Base-by-base conservation (phyloP, 1,140 invertebrate species). In the Caenorhabditis remanei region DNA sequence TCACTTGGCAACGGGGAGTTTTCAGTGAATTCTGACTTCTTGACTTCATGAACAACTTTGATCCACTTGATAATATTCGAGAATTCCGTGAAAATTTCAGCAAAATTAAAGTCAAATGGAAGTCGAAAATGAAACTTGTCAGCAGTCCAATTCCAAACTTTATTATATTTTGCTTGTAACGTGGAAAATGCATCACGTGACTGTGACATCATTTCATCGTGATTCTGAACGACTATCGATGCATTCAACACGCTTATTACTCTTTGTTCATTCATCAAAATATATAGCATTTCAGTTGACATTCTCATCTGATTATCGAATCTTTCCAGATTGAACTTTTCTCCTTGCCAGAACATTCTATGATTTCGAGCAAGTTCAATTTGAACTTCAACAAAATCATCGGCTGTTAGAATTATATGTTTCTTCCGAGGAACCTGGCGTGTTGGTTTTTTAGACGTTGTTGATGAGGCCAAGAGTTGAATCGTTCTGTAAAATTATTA, bases 101-200 rank as follows among this genome's bases (percentile, higher is more conserved):
- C 96, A 93, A 98, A 99, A 90, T 97, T 95, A 93, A 98, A 98
- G 85, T 96, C 95, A 93, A 98, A 96, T 0, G 97, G 97, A 92
- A 98, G 98, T 63, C 95, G 94, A 63, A 96, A 94, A 88, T 95
- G 94, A 11, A 96, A 94, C 5, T 94, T 94, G 46, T 95, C 94
- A 84, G 96, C 95, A 46, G 94, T 94, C 16, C 96, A 94, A 50
- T 93, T 91, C 94, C 93, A 93, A 0, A 85, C 53, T 82, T 79
- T 43, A 50, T 79, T 79, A 40, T 13, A 6, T 2, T 41, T 13
- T n/a, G 71, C 43, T 50, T 40, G 8, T 46, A 79, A 50, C 40
- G 40, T 79, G 13, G 71, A 46, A 50, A 79, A 79, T 24, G 71
- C 43, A 24, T 6, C 11, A 24, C 71, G 13, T 14, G 71, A 79